Evolutionary conservation across 2,888 invertebrate species (phyloP).

Genomic region (Ctenicera cuprea): DNA sequence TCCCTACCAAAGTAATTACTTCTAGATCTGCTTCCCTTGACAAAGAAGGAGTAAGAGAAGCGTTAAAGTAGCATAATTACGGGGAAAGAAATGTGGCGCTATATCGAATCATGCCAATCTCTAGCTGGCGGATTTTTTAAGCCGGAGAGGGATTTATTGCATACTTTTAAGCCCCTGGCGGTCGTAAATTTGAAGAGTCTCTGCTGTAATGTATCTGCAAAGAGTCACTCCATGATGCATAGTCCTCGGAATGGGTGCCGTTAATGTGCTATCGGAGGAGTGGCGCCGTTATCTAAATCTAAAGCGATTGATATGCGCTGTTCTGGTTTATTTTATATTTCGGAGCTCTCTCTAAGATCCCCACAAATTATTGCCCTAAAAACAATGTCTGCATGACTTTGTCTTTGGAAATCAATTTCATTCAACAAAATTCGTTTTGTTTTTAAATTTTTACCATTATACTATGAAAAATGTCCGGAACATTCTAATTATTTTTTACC

Average conservation of each 20-base stretch:
- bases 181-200: slow-evolving; percentile 72
- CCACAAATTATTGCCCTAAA: slow-evolving; percentile 45
- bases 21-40: slow-evolving; percentile 34
- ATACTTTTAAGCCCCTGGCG: slow-evolving; percentile 73
- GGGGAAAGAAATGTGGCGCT: slow-evolving; percentile 56
- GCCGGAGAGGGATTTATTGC: slow-evolving; percentile 72
- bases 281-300: slow-evolving; percentile 60
- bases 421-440: no score
- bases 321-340: slow-evolving; percentile 55
- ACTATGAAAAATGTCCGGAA: no score
- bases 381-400: slow-evolving; percentile 37
- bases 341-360: slow-evolving; percentile 46
- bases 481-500: no score
- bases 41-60: slow-evolving; percentile 55
- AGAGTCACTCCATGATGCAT: slow-evolving; percentile 70
- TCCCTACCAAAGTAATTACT: slow-evolving; percentile 31
- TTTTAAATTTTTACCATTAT: no score
- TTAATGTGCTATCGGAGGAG: slow-evolving; percentile 59
- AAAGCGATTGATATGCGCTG: slow-evolving; percentile 55
- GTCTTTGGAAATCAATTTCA: no score
- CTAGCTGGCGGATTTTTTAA: slow-evolving; percentile 68
- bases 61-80: slow-evolving; percentile 52
- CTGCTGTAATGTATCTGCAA: slow-evolving; percentile 67
- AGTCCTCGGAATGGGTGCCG: slow-evolving; percentile 61
- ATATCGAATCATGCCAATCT: slow-evolving; percentile 70